A percentile compares a stretch with the other conserved stretches of the same genome.
Conservation (phyloP, 2,113 vertebrate genomes). For the Cyprichromis sp. region DNA sequence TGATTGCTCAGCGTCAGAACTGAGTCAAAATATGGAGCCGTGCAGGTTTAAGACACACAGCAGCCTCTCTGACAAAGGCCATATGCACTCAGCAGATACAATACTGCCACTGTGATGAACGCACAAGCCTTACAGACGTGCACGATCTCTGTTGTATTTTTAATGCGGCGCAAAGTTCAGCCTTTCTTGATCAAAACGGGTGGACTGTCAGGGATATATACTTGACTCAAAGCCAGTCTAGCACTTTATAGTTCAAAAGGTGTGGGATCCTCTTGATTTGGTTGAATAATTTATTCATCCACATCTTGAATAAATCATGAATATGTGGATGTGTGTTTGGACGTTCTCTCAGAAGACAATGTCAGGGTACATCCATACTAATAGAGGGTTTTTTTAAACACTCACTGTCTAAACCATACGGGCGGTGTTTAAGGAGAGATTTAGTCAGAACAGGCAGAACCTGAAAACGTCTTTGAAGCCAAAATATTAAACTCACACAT, state of each 20-base stretch:
- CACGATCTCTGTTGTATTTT: slow-evolving; percentile 12
- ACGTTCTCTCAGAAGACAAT: background rate
- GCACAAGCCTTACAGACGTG: background rate
- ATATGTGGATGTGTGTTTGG: slow-evolving; percentile 24
- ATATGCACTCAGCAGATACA: background rate
- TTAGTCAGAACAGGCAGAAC: background rate
- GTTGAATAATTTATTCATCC: slow-evolving; percentile 15
- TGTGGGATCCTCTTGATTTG: background rate
- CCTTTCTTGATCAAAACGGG: background rate
- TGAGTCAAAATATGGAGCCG: background rate
- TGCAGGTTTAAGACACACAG: background rate
- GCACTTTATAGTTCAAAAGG: background rate
- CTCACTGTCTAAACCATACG: background rate
- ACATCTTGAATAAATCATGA: background rate
- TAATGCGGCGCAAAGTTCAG: background rate
- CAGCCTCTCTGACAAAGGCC: background rate
- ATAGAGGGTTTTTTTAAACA: background rate
- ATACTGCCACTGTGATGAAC: background rate
- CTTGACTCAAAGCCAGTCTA: background rate
- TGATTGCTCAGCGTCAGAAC: background rate
- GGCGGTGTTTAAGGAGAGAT: background rate
- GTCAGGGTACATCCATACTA: background rate
- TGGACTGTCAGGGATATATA: background rate
- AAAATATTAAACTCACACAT: background rate
- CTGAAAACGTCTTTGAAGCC: background rate